Percentiles rank a stretch among this genome's conserved stretches.
Conservation (phyloP, 2,113 vertebrate genomes). For the Lates calcarifer region DNA sequence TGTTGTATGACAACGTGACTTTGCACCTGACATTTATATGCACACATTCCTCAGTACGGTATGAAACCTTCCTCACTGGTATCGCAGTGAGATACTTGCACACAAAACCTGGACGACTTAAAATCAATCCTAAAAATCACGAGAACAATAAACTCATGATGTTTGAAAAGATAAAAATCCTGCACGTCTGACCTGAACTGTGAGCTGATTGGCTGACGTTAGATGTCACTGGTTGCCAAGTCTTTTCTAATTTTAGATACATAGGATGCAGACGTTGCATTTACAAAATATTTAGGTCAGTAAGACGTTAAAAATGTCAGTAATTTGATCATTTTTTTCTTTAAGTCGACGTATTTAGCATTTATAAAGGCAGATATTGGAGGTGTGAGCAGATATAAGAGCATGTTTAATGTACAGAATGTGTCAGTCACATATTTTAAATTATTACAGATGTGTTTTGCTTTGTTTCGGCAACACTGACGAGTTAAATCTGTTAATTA, state of each 20-base stretch:
- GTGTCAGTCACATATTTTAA: too few relatives aligned
- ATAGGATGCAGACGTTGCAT: not conserved
- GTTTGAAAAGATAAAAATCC: not conserved
- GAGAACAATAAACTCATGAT: not conserved
- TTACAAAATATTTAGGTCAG: constrained; percentile 14
- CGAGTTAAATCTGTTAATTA: not conserved
- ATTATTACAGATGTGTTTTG: not conserved
- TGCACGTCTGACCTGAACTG: not conserved
- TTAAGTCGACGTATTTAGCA: not conserved
- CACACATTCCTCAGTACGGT: not conserved
- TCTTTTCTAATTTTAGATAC: constrained; percentile 17
- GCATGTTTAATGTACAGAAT: too few relatives aligned
- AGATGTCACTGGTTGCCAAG: not conserved
- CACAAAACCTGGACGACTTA: not conserved
- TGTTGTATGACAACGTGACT: constrained; percentile 10
- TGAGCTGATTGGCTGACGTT: not conserved
- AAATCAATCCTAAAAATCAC: not conserved
- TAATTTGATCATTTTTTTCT: not conserved
- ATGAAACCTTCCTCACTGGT: not conserved
- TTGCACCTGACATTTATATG: constrained; percentile 18
- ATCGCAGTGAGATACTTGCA: not conserved
- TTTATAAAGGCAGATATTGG: not conserved
- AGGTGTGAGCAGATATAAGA: not conserved
- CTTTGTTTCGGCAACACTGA: not conserved
- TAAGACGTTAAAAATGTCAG: not conserved